Conservation (phyloP, 1,140 invertebrate species). For the Drosophila takahashii region DNA sequence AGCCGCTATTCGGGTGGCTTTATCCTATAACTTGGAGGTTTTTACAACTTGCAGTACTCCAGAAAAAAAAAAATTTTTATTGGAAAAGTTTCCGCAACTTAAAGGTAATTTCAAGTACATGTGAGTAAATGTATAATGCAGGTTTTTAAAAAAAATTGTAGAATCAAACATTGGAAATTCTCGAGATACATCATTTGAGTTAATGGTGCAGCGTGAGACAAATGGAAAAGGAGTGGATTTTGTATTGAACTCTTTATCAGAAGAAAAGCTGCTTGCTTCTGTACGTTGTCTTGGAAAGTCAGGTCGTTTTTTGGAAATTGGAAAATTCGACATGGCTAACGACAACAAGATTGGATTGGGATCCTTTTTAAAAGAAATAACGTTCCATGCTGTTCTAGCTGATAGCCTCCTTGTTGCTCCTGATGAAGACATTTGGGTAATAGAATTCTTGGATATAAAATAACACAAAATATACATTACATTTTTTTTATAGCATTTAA, state of each 20-base stretch:
- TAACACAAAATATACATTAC: background rate
- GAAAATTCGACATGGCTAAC: constrained; percentile 90
- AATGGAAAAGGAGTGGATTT: constrained; percentile 88
- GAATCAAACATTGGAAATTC: constrained; percentile 88
- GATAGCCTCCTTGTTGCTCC: constrained; percentile 89
- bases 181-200: constrained; percentile 87
- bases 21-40: constrained; percentile 89
- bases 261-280: constrained; percentile 90
- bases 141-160: constrained; percentile 39
- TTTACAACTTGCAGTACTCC: constrained; percentile 91
- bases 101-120: constrained; percentile 82
- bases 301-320: constrained; percentile 91
- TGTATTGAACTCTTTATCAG: constrained; percentile 89
- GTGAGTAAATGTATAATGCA: background rate
- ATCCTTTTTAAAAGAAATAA: constrained; percentile 92
- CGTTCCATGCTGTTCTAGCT: constrained; percentile 94
- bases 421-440: constrained; percentile 85
- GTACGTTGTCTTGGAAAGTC: constrained; percentile 90
- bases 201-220: constrained; percentile 86
- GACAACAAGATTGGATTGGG: constrained; percentile 89
- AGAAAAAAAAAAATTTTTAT: constrained; percentile 92
- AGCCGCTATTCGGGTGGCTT: constrained; percentile 92
- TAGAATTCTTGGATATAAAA: background rate
- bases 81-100: constrained; percentile 89
- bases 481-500: constrained; percentile 51